Evolutionary conservation across 2,888 invertebrate species (phyloP), one percentile per base, ranked within the genome.

Genomic region (Metopia argyrocephala): DNA sequence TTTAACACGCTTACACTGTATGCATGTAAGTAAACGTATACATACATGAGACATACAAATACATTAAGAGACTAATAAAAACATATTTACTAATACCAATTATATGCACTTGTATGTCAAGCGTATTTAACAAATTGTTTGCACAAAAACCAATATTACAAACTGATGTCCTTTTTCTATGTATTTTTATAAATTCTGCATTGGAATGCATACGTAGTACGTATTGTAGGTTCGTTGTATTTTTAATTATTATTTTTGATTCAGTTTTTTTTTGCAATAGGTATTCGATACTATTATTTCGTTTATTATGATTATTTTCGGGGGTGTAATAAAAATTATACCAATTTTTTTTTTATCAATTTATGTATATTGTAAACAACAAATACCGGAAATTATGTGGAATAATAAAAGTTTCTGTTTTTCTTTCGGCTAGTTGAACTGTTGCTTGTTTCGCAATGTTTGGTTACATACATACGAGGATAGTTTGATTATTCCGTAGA

Each of bases 61-160:
- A 25, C 12, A 46, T 15, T n/a, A 45, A 62, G 46, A 75, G 54
- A 45, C 28, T 70, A 27, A 59, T 50, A 57, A 76, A 70, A 64
- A 57, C 76, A 76, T 76, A 65, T 76, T 59, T 71, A 73, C 61
- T 31, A 56, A 80, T 52, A 76, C 57, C 73, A 80, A 80, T 76
- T 76, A 76, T 52, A 68, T 76, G n/a, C n/a, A 76, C 52, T 80
- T 76, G 66, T 68, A 71, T 62, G 62, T 31, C 68, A 57, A 50
- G 76, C 68, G 66, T 76, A 80, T 80, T 80, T 76, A 80, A 73
- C 80, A 80, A 80, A 80, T 80, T 73, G 80, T 38, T 76, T 76
- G 70, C 73, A 80, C 31, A 56, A 56, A 3, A 7, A 31, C 18
- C 18, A n/a, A 56, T 56, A 38, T 38, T 38, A 15, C 38, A n/a